Percentiles rank a stretch among this genome's conserved stretches.
phyloP scores from a whole-genome alignment of 1,140 invertebrate genomes.

The Camponotus pennsylvanicus region DNA sequence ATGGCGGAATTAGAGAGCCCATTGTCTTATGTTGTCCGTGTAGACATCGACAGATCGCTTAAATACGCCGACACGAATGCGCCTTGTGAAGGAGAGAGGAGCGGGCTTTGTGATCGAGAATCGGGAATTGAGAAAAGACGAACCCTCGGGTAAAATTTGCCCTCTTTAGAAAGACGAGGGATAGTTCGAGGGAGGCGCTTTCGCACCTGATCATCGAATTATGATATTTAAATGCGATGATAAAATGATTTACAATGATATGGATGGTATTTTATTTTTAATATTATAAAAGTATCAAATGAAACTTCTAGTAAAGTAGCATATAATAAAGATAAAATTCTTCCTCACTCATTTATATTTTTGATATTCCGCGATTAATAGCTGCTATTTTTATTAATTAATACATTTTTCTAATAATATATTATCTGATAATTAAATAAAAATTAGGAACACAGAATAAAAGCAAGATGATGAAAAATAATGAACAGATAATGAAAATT shows the following conservation, averaged over 20 bases:
- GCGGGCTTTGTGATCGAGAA: conserved; percentile 37
- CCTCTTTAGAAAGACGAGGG: neutral
- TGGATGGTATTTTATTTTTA: neutral
- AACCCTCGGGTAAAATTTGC: neutral
- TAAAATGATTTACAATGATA: neutral
- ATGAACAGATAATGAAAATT: neutral
- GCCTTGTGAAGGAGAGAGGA: neutral
- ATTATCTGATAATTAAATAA: neutral
- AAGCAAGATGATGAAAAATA: neutral
- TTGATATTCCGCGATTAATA: neutral
- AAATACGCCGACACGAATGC: conserved; percentile 46
- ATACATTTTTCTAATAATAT: neutral
- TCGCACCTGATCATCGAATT: neutral
- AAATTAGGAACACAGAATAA: neutral
- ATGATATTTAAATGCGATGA: neutral
- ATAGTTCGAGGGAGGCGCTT: neutral
- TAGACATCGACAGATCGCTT: conserved; percentile 51
- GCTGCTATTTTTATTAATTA: neutral
- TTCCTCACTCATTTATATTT: neutral
- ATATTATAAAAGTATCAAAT: neutral
- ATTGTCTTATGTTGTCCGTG: conserved; percentile 39
- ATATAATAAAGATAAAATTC: neutral
- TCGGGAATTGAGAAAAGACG: conserved; percentile 30
- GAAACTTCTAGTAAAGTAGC: neutral
- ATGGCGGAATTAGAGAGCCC: conserved; percentile 44